Evolutionary conservation across 1,140 invertebrate species (phyloP).

Genomic region (Meloidogyne hapla): DNA sequence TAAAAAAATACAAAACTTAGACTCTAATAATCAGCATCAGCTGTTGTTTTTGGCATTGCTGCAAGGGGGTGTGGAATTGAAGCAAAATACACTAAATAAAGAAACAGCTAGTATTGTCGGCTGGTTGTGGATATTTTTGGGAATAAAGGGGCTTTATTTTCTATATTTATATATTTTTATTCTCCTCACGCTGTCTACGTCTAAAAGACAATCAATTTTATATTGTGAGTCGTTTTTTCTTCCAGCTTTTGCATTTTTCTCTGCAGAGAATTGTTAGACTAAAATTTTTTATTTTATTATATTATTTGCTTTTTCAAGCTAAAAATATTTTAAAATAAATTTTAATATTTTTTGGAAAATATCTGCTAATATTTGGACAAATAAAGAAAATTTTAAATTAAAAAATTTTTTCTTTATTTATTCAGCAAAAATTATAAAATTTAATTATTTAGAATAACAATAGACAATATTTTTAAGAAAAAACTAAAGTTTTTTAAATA

Average conservation of each 20-base stretch:
- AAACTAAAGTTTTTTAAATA: no score
- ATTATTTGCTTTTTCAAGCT: not conserved
- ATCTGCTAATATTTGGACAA: no score
- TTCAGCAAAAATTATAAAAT: no score
- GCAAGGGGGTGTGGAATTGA: not conserved
- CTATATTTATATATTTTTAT: not conserved
- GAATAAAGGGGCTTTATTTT: not conserved
- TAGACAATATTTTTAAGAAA: no score
- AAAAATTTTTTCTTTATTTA: no score
- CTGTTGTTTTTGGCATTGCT: not conserved
- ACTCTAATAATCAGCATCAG: not conserved
- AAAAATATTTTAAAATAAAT: not conserved
- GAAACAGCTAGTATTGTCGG: not conserved
- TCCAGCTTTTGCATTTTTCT: not conserved
- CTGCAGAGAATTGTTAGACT: not conserved
- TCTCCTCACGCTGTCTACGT: slow-evolving; percentile 2
- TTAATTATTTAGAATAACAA: no score
- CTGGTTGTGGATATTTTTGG: slow-evolving; percentile 1
- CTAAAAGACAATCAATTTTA: not conserved
- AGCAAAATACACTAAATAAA: not conserved
- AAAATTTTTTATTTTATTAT: not conserved
- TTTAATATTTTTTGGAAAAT: no score
- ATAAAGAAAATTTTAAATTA: no score
- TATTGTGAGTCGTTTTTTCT: not conserved
- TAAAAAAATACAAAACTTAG: not conserved